phyloP scores from a whole-genome alignment of 2,113 vertebrate species.

The Erpornis zantholeuca region DNA sequence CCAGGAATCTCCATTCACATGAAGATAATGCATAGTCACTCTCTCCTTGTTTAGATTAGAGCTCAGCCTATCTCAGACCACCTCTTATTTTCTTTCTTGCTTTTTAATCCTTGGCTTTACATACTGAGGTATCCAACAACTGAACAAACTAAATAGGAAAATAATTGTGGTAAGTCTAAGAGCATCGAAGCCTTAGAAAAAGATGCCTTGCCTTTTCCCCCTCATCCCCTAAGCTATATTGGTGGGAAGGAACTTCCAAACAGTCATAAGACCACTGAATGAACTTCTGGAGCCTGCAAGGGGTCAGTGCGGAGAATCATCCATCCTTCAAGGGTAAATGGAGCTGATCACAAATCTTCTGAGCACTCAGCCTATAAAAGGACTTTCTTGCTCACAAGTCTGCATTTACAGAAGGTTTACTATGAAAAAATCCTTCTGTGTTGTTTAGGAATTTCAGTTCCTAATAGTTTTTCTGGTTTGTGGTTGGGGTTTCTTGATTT shows the following conservation, averaged over 20 bases:
- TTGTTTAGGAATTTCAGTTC: neutral
- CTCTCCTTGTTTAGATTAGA: constrained; percentile 71
- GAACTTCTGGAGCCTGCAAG: constrained; percentile 45
- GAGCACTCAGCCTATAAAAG: neutral
- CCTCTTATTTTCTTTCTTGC: constrained; percentile 71
- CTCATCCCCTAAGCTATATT: constrained; percentile 42
- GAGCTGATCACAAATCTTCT: neutral
- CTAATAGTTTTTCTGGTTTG: neutral
- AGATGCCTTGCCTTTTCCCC: constrained; percentile 59
- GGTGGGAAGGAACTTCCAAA: constrained; percentile 64
- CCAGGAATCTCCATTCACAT: constrained; percentile 77
- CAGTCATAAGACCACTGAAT: constrained; percentile 46
- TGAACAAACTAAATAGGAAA: constrained; percentile 73
- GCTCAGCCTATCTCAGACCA: constrained; percentile 66
- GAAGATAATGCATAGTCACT: constrained; percentile 74
- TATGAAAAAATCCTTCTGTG: neutral
- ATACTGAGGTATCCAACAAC: constrained; percentile 62
- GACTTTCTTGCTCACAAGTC: neutral
- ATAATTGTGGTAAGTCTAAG: constrained; percentile 70
- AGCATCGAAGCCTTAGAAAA: constrained; percentile 71
- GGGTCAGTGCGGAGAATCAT: neutral
- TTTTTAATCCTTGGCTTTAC: constrained; percentile 79
- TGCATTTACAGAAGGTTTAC: neutral
- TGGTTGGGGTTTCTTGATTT: neutral
- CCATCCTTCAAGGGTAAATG: neutral